These are phyloP conservation scores for Lamprologus sp. DNA, from an alignment of 2,113 vertebrate genomes.

Conservation along the genomic window DNA sequence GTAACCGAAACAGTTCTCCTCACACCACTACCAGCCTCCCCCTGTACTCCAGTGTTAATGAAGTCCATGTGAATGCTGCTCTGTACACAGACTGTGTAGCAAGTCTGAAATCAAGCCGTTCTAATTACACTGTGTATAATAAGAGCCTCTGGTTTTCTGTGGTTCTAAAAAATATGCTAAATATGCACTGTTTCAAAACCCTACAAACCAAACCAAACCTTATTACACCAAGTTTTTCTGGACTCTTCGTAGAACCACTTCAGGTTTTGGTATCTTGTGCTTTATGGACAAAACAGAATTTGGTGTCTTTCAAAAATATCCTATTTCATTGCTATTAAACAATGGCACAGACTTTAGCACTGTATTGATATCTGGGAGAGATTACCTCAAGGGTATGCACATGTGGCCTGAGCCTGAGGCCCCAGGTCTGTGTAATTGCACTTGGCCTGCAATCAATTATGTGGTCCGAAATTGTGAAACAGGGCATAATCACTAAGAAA, in stretches of 20 bases:
- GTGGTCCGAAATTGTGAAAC: conserved; percentile 15
- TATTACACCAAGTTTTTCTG: neutral
- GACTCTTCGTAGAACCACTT: neutral
- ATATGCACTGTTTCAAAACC: neutral
- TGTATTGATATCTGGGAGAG: neutral
- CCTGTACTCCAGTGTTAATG: neutral
- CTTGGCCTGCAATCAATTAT: conserved; percentile 67
- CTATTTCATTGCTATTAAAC: neutral
- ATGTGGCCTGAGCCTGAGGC: conserved; percentile 49
- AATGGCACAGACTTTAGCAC: neutral
- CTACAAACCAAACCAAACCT: neutral
- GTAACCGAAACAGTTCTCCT: neutral
- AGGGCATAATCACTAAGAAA: conserved; percentile 3
- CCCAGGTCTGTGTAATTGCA: conserved; percentile 46
- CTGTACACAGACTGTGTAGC: neutral
- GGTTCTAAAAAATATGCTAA: neutral
- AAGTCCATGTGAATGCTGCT: neutral
- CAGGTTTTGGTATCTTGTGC: neutral
- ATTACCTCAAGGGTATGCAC: conserved; percentile 18
- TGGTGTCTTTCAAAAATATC: neutral
- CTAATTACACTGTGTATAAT: neutral
- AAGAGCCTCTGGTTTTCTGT: neutral
- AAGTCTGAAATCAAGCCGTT: neutral
- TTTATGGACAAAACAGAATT: neutral
- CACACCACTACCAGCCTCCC: neutral